Percentiles rank a stretch among this genome's conserved stretches.
Evolutionary conservation across 1,140 invertebrate genomes (phyloP).

Genomic region (Drosophila nigrodunni): DNA sequence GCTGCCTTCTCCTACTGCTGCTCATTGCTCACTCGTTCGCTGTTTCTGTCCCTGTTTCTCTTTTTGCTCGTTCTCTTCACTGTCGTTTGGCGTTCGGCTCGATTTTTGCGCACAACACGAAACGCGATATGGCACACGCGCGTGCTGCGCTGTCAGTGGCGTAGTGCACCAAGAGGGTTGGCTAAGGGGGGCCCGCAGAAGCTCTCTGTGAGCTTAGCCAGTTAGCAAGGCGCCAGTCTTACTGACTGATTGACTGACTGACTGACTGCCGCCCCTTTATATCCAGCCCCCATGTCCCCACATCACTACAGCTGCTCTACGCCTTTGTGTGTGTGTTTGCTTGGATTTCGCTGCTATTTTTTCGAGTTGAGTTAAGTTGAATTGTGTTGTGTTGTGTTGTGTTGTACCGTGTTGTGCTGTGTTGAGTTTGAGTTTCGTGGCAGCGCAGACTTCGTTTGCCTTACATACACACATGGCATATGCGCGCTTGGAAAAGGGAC

Average conservation of each 20-base stretch:
- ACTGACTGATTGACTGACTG: conserved; percentile 34
- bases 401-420: conserved; percentile 4
- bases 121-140: conserved; percentile 70
- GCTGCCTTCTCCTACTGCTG: not conserved
- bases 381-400: conserved; percentile 44
- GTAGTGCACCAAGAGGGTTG: not conserved
- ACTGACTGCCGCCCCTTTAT: not conserved
- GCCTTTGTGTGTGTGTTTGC: conserved; percentile 1
- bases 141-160: conserved; percentile 37
- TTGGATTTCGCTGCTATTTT: conserved; percentile 50
- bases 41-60: conserved; percentile 28
- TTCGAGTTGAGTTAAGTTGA: conserved; percentile 65
- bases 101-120: conserved; percentile 73
- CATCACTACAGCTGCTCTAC: not conserved
- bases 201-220: conserved; percentile 59
- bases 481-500: conserved; percentile 72
- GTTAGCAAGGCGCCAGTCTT: conserved; percentile 68
- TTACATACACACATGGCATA: conserved; percentile 51
- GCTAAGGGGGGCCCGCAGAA: not conserved
- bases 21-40: not conserved
- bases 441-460: conserved; percentile 62
- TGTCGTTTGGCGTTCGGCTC: conserved; percentile 52
- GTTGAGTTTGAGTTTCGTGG: conserved; percentile 64
- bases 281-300: no score
- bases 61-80: conserved; percentile 25